Base-by-base conservation (phyloP, 1,140 invertebrate species). In the Ceratosolen solmsi region DNA sequence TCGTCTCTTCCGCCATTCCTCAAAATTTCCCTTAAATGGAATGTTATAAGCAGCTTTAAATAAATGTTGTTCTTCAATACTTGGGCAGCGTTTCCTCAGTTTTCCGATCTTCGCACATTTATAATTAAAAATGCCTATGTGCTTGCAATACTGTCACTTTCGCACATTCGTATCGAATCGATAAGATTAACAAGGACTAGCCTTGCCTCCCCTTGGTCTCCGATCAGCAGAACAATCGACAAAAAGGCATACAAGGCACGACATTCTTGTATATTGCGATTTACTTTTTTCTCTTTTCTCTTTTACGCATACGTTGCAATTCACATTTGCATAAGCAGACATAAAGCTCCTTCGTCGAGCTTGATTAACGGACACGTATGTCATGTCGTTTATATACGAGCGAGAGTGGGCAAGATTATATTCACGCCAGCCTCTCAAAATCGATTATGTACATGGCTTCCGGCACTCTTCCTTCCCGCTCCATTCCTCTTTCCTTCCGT, bases 391-490 rank as follows among this genome's bases (percentile, higher is more conserved):
- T n/a, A n/a, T n/a, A n/a, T n/a, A n/a, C n/a, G n/a, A n/a, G n/a
- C n/a, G n/a, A n/a, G n/a, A n/a, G n/a, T n/a, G n/a, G 49, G n/a
- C 20, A 7, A 49, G 25, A 20, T 11, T 5, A 11, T 27, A 30
- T 25, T 25, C 22, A 27, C 27, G 54, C 46, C 27, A 56, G n/a
- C 54, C 36, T 75, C 54, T 25, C n/a, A 58, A 54, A 75, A 75
- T 75, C 73, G 54, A 75, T 75, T 56, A 25, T 75, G 73, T 46
- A 60, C 73, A 58, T 58, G 54, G 36, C 49, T 75, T 51, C 49
- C 71, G 49, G 25, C 20, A 51, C 13, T 72, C 25, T 9, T 25
- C n/a, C n/a, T 15, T 22, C 17, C 49, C 36, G 9, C 2, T 41
- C n/a, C 54, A 4, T 17, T 58, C 20, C 20, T 22, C 5, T 17